Base-by-base conservation (phyloP, 2,888 invertebrate species). In the Aphodius granarius region DNA sequence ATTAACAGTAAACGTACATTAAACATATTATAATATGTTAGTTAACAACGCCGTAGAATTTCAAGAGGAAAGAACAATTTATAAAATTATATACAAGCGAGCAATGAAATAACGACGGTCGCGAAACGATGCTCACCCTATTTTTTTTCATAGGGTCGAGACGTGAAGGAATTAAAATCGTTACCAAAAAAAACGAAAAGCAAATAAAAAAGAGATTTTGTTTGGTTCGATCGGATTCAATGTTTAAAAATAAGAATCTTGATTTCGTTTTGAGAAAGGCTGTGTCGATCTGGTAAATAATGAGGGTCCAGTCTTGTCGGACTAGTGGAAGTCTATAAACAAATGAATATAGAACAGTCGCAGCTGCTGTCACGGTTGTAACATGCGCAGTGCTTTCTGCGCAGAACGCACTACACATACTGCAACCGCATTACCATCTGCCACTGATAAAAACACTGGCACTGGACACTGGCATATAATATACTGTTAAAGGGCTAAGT, bases 381-480 rank as follows among this genome's bases (percentile, higher is more conserved):
- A n/a, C n/a, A n/a, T n/a, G n/a, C n/a, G n/a, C n/a, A n/a, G n/a
- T n/a, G n/a, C n/a, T n/a, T n/a, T n/a, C n/a, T n/a, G n/a, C n/a
- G n/a, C n/a, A n/a, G n/a, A n/a, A n/a, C n/a, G n/a, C n/a, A n/a
- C n/a, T n/a, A n/a, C n/a, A n/a, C n/a, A n/a, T n/a, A n/a, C n/a
- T n/a, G n/a, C n/a, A n/a, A n/a, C n/a, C n/a, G n/a, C n/a, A n/a
- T n/a, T n/a, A n/a, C n/a, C n/a, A n/a, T n/a, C n/a, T n/a, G n/a
- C n/a, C n/a, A n/a, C n/a, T n/a, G n/a, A n/a, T n/a, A n/a, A n/a
- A 82, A 83, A 85, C 85, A 85, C 85, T 86, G 85, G 84, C 84
- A 84, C 86, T 86, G 85, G 86, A 86, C 85, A 86, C 86, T 85
- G 85, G 86, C 86, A 85, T 85, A 84, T 84, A 82, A 83, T 81